Evolutionary conservation across 2,113 vertebrate genomes (phyloP).

Genomic region (Rhinopomastus cyanomelas): DNA sequence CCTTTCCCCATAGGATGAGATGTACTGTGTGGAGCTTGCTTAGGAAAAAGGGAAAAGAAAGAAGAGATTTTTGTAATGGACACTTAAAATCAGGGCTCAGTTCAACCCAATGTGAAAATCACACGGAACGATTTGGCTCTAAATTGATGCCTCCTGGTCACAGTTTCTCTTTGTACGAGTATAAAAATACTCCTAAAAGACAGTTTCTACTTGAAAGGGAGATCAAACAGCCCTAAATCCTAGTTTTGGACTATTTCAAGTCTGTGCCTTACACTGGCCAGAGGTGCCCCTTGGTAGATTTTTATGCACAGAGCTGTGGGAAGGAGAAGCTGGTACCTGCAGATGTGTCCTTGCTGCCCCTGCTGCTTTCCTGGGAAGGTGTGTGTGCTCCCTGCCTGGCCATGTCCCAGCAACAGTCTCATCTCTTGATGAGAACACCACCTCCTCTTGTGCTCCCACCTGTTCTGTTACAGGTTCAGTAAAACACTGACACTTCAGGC

Average conservation of each 20-base stretch:
- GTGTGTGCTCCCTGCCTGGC: not conserved
- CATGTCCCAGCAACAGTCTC: not conserved
- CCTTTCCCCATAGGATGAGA: not conserved
- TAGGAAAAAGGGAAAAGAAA: not conserved
- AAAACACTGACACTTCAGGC: not conserved
- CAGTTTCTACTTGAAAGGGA: not conserved
- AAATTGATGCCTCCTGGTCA: not conserved
- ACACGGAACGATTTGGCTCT: not conserved
- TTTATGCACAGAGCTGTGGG: not conserved
- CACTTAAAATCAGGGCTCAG: not conserved
- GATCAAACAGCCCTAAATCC: not conserved
- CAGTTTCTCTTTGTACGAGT: not conserved
- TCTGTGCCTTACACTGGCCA: not conserved
- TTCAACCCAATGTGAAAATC: not conserved
- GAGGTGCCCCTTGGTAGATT: not conserved
- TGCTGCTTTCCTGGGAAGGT: accelerated
- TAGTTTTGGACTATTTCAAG: not conserved
- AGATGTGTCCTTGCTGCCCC: not conserved
- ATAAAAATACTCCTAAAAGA: slow-evolving; percentile 1
- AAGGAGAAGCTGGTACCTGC: not conserved
- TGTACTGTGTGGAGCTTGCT: not conserved
- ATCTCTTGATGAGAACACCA: not conserved
- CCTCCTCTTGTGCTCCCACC: not conserved
- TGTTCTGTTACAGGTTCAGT: not conserved
- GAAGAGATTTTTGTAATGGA: not conserved